Percentiles rank a stretch among this genome's conserved stretches.
Conservation (phyloP, 2,113 vertebrate genomes). For the Poeciliopsis occidentalis region DNA sequence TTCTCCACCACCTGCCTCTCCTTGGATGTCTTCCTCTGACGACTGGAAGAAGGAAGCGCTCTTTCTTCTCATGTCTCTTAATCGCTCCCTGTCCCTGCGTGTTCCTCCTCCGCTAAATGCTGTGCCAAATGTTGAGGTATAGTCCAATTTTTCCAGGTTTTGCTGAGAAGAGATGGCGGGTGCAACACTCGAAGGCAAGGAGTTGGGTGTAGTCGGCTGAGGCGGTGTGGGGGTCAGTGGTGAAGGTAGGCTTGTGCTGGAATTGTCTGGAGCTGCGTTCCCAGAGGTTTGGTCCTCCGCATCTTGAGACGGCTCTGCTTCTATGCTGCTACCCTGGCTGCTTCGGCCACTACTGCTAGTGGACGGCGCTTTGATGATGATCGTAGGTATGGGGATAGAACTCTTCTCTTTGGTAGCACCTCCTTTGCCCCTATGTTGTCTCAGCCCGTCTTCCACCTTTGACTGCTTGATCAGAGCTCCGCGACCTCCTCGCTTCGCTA, state of each 20-base stretch:
- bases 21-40: constrained; percentile 84
- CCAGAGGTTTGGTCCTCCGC: constrained; percentile 59
- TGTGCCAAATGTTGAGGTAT: constrained; percentile 82
- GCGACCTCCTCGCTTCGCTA: constrained; percentile 79
- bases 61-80: constrained; percentile 87
- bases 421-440: constrained; percentile 67
- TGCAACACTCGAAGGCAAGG: constrained; percentile 71
- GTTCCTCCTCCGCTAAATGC: constrained; percentile 81
- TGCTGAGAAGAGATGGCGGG: constrained; percentile 60
- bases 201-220: constrained; percentile 70
- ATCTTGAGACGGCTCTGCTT: constrained; percentile 77
- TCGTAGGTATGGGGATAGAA: constrained; percentile 93
- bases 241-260: constrained; percentile 75
- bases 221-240: constrained; percentile 78
- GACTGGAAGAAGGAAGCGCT: constrained; percentile 91
- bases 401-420: constrained; percentile 82
- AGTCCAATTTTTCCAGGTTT: constrained; percentile 79
- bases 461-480: constrained; percentile 91
- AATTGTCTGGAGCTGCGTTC: constrained; percentile 49
- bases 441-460: constrained; percentile 84
- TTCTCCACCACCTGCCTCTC: constrained; percentile 67
- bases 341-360: constrained; percentile 93
- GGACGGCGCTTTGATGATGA: constrained; percentile 92
- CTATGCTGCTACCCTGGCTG: constrained; percentile 92
- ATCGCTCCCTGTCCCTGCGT: constrained; percentile 87